Conservation (phyloP, 2,113 vertebrate genomes). For the Corythornis vintsioides region DNA sequence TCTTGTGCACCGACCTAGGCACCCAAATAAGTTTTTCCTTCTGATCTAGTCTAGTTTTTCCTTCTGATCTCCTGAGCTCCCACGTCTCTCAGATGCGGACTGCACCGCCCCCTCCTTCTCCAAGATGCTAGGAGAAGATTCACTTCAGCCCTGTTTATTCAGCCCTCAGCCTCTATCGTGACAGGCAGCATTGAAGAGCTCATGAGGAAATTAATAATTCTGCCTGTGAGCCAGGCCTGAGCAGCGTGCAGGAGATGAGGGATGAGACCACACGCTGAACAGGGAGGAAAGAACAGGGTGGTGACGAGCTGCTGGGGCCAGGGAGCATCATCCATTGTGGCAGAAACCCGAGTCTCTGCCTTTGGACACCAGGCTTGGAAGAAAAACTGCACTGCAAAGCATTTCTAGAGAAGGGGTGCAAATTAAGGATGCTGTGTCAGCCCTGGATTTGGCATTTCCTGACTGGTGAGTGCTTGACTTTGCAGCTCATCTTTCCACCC, state of each 20-base stretch:
- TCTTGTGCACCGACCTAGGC: neutral
- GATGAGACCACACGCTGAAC: neutral
- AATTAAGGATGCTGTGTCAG: neutral
- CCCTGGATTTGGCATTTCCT: slow-evolving; percentile 40
- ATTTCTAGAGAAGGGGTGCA: neutral
- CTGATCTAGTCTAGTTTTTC: neutral
- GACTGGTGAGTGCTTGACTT: slow-evolving; percentile 39
- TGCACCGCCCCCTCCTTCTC: neutral
- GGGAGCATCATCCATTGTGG: neutral
- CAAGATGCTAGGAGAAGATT: neutral
- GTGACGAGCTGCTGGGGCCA: neutral
- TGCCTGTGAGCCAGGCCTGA: slow-evolving; percentile 24
- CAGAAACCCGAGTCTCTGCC: neutral
- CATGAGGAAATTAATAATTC: slow-evolving; percentile 48
- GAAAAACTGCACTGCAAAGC: neutral
- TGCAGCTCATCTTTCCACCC: neutral
- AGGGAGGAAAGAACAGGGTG: neutral
- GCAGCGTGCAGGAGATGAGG: slow-evolving; percentile 26
- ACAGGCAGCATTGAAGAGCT: slow-evolving; percentile 22
- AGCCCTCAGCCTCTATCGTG: slow-evolving; percentile 23
- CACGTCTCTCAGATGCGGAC: neutral
- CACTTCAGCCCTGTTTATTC: neutral
- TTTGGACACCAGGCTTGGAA: neutral
- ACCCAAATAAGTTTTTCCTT: neutral
- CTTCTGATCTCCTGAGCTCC: neutral